Conservation (phyloP, 2,113 vertebrate species). For the Petrocephalus zakoni region DNA sequence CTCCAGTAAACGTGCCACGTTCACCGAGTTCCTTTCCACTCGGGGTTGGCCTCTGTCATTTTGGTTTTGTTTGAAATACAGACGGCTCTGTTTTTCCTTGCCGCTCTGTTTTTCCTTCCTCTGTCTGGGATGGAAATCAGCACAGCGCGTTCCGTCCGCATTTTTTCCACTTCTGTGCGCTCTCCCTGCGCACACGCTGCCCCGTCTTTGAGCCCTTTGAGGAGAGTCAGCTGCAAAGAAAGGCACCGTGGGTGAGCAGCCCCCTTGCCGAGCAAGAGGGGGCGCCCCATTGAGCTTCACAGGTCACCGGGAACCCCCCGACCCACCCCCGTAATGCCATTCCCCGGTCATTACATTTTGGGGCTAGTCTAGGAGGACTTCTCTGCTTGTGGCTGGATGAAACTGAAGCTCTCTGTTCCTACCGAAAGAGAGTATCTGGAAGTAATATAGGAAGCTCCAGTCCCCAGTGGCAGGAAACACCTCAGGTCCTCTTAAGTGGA, state of each 20-base stretch:
- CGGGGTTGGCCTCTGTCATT: slow-evolving; percentile 46
- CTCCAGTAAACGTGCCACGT: slow-evolving; percentile 30
- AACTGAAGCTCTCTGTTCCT: neutral
- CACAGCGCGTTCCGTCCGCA: neutral
- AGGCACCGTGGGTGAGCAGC: neutral
- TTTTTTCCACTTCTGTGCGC: neutral
- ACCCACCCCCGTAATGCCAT: neutral
- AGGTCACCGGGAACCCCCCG: neutral
- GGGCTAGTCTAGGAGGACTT: neutral
- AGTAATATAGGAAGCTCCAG: slow-evolving; percentile 29
- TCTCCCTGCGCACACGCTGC: neutral
- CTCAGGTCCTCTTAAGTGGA: slow-evolving; percentile 22
- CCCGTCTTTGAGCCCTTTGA: neutral
- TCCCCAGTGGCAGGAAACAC: slow-evolving; percentile 32
- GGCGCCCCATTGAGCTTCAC: neutral
- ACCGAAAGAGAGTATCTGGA: neutral
- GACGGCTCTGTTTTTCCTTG: slow-evolving; percentile 44
- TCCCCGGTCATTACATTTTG: neutral
- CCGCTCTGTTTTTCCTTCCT: slow-evolving; percentile 18
- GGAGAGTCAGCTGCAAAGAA: neutral
- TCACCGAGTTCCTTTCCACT: slow-evolving; percentile 19
- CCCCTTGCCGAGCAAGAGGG: slow-evolving; percentile 12
- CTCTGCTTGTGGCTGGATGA: neutral
- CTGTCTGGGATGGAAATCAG: slow-evolving; percentile 24
- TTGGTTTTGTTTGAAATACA: slow-evolving; percentile 53